A percentile compares a stretch with the other conserved stretches of the same genome.
Evolutionary conservation across 1,140 invertebrate genomes (phyloP).

Genomic region (Eueides isabella): DNA sequence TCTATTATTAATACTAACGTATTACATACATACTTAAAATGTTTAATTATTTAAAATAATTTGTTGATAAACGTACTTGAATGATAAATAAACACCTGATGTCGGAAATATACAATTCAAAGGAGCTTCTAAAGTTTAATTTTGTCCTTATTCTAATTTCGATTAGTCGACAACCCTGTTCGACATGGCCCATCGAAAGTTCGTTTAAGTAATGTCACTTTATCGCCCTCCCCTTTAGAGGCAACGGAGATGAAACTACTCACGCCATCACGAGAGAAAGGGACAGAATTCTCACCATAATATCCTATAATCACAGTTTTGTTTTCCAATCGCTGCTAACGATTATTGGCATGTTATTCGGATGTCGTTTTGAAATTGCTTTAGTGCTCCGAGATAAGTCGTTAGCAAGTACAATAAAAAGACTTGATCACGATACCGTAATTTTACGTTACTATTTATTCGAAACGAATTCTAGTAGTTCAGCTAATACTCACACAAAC

Average conservation of each 20-base stretch:
- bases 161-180: conserved; percentile 52
- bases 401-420: conserved; percentile 76
- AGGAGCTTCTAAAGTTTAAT: conserved; percentile 8
- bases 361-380: conserved; percentile 78
- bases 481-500: not conserved
- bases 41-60: not conserved
- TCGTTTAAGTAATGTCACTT: conserved; percentile 80
- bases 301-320: conserved; percentile 83
- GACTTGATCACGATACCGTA: conserved; percentile 55
- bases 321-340: conserved; percentile 83
- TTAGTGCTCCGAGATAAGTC: conserved; percentile 75
- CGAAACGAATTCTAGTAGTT: not conserved
- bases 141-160: conserved; percentile 13
- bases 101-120: not conserved
- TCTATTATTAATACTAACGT: no score
- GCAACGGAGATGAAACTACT: conserved; percentile 54
- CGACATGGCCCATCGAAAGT: conserved; percentile 72
- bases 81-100: not conserved
- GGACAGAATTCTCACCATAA: conserved; percentile 59
- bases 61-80: not conserved
- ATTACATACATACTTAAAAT: no score
- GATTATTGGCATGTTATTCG: conserved; percentile 83
- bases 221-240: conserved; percentile 66
- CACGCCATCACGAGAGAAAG: conserved; percentile 44
- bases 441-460: conserved; percentile 4